These are phyloP conservation scores for Oreamnos americanus DNA, from an alignment of 2,113 vertebrate genomes.

Conservation along the genomic window DNA sequence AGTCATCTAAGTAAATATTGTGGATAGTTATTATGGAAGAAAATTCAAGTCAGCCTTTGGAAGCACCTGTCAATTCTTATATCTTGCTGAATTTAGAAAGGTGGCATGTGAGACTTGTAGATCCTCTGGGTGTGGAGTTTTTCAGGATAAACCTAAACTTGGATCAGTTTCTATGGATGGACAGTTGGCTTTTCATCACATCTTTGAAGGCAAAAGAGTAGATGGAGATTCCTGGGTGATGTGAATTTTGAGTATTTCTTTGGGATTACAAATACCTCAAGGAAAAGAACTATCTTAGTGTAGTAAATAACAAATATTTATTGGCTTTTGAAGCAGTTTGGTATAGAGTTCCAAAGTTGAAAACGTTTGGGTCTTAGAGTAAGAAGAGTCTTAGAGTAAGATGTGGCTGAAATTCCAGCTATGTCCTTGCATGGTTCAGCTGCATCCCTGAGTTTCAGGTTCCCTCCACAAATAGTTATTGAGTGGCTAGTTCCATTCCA, in stretches of 20 bases:
- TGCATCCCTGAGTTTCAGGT: not conserved
- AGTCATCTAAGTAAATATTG: constrained; percentile 19
- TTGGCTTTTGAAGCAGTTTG: not conserved
- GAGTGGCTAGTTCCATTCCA: not conserved
- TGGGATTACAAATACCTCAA: not conserved
- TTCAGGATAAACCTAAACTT: not conserved
- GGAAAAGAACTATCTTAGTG: not conserved
- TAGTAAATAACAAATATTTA: not conserved
- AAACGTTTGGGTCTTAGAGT: not conserved
- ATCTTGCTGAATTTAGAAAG: not conserved
- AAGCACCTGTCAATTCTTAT: not conserved
- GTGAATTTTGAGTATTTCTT: not conserved
- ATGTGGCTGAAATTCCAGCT: not conserved
- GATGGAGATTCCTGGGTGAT: not conserved
- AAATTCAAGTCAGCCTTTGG: not conserved
- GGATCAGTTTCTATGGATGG: not conserved
- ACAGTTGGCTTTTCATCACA: not conserved
- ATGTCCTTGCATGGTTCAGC: accelerated
- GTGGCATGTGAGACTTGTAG: not conserved
- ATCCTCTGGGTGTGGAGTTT: not conserved
- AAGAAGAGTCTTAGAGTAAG: not conserved
- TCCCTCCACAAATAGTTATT: not conserved
- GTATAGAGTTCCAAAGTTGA: not conserved
- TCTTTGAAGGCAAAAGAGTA: not conserved
- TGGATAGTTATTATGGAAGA: not conserved